phyloP scores from a whole-genome alignment of 2,113 vertebrate species.

The Platysteira castanea region DNA sequence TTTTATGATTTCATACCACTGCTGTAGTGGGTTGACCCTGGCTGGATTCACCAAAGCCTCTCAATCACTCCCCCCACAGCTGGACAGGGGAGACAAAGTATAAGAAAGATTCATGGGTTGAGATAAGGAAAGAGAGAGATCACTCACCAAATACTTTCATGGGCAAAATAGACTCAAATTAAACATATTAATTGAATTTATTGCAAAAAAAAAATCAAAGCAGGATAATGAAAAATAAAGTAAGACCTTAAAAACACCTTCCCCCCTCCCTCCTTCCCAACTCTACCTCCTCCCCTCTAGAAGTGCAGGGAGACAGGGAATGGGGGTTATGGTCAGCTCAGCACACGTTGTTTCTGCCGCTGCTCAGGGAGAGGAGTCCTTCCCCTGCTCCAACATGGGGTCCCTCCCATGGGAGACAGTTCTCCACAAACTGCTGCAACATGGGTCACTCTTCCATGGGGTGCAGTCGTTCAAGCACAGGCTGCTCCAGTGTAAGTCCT shows the following conservation, averaged over 20 bases:
- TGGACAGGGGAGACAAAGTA: not conserved
- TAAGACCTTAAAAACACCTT: not conserved
- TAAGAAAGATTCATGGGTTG: not conserved
- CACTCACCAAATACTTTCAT: not conserved
- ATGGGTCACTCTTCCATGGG: not conserved
- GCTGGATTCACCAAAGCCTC: not conserved
- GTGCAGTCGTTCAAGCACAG: not conserved
- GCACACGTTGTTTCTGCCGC: not conserved
- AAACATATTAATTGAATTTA: not conserved
- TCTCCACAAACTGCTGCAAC: not conserved
- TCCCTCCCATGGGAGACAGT: not conserved
- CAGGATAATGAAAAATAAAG: not conserved
- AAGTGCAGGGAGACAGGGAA: not conserved
- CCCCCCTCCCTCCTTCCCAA: accelerated
- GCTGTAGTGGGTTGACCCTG: not conserved
- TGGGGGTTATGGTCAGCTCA: not conserved
- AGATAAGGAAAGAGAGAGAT: not conserved
- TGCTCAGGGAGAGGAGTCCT: not conserved
- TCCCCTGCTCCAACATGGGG: not conserved
- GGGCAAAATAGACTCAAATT: not conserved
- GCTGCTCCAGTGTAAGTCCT: not conserved
- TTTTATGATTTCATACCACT: not conserved
- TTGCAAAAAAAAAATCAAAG: not conserved
- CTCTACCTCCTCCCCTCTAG: not conserved
- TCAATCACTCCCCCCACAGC: not conserved